These are phyloP conservation scores for Lithophane leautieri DNA, from an alignment of 2,888 invertebrate species.

Conservation along the genomic window DNA sequence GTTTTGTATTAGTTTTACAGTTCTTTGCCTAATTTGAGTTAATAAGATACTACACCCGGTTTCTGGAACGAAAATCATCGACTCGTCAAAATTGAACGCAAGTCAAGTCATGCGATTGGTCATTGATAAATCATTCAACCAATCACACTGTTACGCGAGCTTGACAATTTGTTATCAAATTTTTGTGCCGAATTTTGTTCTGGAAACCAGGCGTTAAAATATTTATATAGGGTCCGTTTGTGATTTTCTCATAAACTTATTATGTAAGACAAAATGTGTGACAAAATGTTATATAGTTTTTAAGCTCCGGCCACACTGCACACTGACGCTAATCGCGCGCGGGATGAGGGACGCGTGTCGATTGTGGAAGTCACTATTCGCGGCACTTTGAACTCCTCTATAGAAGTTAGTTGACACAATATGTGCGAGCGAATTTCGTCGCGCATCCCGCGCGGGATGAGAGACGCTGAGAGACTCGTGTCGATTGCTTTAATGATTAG, in stretches of 20 bases:
- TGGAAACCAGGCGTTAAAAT: not conserved
- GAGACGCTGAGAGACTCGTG: no score
- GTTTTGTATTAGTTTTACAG: conserved; percentile 22
- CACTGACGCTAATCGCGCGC: not conserved
- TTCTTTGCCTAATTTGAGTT: not conserved
- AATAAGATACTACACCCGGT: not conserved
- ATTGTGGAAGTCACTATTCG: no score
- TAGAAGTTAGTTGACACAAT: no score
- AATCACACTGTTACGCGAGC: not conserved
- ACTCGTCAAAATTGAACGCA: not conserved
- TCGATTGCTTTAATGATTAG: no score
- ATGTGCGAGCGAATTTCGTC: no score
- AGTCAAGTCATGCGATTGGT: not conserved
- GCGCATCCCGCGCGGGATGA: no score
- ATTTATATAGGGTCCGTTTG: not conserved
- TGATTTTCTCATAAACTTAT: not conserved
- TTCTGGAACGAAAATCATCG: not conserved
- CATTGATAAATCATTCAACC: not conserved
- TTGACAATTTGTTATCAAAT: not conserved
- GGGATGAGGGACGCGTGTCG: not conserved
- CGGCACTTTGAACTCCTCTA: no score
- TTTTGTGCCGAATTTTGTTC: not conserved
- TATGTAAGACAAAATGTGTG: no score
- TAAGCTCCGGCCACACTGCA: not conserved
- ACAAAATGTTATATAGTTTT: not conserved